Evolutionary conservation across 2,888 invertebrate genomes (phyloP).

Genomic region (Boloria euphrosyne): DNA sequence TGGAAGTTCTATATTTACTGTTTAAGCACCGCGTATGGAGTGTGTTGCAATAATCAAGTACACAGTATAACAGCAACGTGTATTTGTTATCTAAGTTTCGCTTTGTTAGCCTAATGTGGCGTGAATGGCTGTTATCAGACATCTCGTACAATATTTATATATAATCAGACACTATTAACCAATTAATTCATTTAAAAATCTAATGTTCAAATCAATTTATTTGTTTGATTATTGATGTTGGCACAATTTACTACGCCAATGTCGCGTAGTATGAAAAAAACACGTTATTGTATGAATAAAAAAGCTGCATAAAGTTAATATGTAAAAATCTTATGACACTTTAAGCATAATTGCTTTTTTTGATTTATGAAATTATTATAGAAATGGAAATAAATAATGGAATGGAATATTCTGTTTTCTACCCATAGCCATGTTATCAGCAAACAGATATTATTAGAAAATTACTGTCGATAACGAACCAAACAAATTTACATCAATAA

Average conservation of each 20-base stretch:
- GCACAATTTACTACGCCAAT: no score
- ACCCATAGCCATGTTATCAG: slow-evolving; percentile 12
- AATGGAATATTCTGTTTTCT: slow-evolving; percentile 3
- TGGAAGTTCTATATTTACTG: background rate
- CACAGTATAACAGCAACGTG: slow-evolving; percentile 44
- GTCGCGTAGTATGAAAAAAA: no score
- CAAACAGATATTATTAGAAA: slow-evolving; percentile 31
- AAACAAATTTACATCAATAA: slow-evolving; percentile 69
- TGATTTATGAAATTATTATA: background rate
- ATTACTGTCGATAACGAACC: slow-evolving; percentile 40
- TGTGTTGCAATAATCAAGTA: slow-evolving; percentile 46
- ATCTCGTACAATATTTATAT: slow-evolving; percentile 23
- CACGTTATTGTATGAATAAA: no score
- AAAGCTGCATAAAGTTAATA: no score
- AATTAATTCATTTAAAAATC: slow-evolving; percentile 8
- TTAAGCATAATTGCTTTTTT: no score
- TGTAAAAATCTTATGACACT: no score
- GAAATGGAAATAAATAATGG: background rate
- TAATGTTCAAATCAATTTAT: background rate
- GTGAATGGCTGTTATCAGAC: slow-evolving; percentile 29
- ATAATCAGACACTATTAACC: background rate
- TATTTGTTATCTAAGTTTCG: slow-evolving; percentile 48
- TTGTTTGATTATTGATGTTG: no score
- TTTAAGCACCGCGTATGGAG: slow-evolving; percentile 35
- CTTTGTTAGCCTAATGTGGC: slow-evolving; percentile 40